Percentiles rank a stretch among this genome's conserved stretches.
phyloP scores from a whole-genome alignment of 2,888 invertebrate genomes.

The Scaptodrosophila latifasciaeformis region DNA sequence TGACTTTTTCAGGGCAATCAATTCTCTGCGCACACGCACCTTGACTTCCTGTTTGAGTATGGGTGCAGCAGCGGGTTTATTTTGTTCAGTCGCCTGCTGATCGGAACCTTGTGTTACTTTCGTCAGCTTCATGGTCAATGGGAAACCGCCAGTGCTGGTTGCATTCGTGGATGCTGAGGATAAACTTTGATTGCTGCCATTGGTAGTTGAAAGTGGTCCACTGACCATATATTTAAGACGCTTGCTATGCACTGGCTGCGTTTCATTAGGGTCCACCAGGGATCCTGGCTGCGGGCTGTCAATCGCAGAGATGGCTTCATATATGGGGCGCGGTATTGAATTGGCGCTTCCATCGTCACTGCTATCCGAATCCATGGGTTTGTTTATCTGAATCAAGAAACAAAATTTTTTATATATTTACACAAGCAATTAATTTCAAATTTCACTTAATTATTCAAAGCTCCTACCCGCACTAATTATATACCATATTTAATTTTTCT shows the following conservation, averaged over 20 bases:
- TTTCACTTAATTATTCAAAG: too few relatives aligned
- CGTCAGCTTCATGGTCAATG: constrained; percentile 57
- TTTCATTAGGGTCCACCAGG: constrained; percentile 13
- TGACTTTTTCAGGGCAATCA: constrained; percentile 80
- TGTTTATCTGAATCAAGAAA: too few relatives aligned
- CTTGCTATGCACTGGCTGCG: constrained; percentile 38
- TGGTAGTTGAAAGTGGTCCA: constrained; percentile 43
- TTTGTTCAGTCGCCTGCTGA: constrained; percentile 7
- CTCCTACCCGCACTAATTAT: too few relatives aligned
- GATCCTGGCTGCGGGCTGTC: constrained; percentile 42
- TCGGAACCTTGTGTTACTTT: constrained; percentile 30
- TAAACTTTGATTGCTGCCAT: constrained; percentile 41
- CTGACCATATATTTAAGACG: constrained; percentile 54
- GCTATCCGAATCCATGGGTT: constrained; percentile 29
- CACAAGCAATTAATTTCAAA: neutral
- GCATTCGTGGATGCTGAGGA: constrained; percentile 22
- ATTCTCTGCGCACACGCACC: constrained; percentile 77
- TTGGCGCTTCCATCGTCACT: constrained; percentile 59
- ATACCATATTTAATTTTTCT: too few relatives aligned
- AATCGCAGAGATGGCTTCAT: constrained; percentile 55
- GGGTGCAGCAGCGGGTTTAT: constrained; percentile 21
- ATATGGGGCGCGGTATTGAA: constrained; percentile 69
- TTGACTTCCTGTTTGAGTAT: constrained; percentile 49
- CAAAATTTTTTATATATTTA: neutral
- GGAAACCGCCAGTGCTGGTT: constrained; percentile 25